Conservation (phyloP, 2,113 vertebrate species). For the Rattus rattus region DNA sequence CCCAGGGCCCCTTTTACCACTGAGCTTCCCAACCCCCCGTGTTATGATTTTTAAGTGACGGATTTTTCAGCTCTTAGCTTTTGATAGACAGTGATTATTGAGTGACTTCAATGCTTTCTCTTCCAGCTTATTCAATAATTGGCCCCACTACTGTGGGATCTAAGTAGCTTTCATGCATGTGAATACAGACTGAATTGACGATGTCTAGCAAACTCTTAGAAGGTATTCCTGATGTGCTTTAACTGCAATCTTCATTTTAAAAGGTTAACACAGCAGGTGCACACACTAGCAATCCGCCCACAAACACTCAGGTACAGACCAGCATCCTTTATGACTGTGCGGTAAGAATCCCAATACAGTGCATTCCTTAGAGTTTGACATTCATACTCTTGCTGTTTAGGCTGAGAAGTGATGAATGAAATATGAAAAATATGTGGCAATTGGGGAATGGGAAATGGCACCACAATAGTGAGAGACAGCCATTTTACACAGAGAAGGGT, state of each 20-base stretch:
- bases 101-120: constrained; percentile 55
- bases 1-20: no score
- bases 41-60: constrained; percentile 19
- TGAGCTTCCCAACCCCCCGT: no score
- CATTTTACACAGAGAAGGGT: background rate
- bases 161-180: constrained; percentile 19
- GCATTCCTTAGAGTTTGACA: background rate
- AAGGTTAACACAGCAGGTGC: constrained; percentile 7
- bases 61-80: constrained; percentile 30
- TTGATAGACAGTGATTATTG: background rate
- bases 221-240: background rate
- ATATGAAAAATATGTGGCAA: background rate
- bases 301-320: fast-evolving
- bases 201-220: constrained; percentile 21
- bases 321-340: background rate
- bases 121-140: constrained; percentile 43
- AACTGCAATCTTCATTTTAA: background rate
- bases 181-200: background rate
- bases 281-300: background rate
- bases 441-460: background rate
- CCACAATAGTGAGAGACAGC: background rate
- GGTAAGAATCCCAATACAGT: background rate
- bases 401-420: background rate
- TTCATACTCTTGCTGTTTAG: background rate
- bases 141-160: background rate